These are phyloP conservation scores for Sycophaga agraensis DNA, from an alignment of 1,140 invertebrate genomes.

Conservation along the genomic window DNA sequence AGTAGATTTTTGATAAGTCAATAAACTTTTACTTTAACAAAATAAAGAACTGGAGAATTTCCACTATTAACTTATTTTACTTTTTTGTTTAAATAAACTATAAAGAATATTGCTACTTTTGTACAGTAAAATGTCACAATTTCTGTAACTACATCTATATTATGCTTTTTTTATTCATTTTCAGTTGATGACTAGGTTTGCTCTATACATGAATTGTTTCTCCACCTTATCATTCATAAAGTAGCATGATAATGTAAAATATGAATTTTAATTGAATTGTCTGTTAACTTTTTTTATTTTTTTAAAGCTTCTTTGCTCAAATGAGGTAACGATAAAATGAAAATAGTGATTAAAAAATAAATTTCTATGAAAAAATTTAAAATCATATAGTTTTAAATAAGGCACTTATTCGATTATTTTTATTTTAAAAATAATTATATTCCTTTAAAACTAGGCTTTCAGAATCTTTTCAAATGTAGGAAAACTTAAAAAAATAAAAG, in stretches of 20 bases:
- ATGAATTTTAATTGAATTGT: neutral
- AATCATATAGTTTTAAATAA: too few relatives aligned
- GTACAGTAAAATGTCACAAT: slow-evolving; percentile 16
- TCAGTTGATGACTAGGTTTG: slow-evolving; percentile 4
- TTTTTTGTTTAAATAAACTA: slow-evolving; percentile 18
- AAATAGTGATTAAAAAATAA: neutral
- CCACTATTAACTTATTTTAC: slow-evolving; percentile 1
- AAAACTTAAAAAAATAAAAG: neutral
- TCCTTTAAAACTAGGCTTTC: neutral
- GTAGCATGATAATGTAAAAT: slow-evolving; percentile 1
- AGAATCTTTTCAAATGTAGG: neutral
- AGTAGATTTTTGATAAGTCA: neutral
- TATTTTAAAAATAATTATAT: too few relatives aligned
- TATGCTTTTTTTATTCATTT: slow-evolving; percentile 9
- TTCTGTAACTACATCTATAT: slow-evolving; percentile 19
- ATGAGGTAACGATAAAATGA: neutral
- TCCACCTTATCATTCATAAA: neutral
- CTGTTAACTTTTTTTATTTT: neutral
- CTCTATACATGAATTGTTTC: slow-evolving; percentile 19
- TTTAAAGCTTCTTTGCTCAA: neutral
- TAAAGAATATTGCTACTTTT: slow-evolving; percentile 9
- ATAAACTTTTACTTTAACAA: slow-evolving; percentile 1
- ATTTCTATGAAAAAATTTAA: too few relatives aligned
- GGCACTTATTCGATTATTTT: too few relatives aligned
- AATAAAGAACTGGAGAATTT: slow-evolving; percentile 14